Conservation (phyloP, 2,888 invertebrate species). For the Drosophila meridionalis region DNA sequence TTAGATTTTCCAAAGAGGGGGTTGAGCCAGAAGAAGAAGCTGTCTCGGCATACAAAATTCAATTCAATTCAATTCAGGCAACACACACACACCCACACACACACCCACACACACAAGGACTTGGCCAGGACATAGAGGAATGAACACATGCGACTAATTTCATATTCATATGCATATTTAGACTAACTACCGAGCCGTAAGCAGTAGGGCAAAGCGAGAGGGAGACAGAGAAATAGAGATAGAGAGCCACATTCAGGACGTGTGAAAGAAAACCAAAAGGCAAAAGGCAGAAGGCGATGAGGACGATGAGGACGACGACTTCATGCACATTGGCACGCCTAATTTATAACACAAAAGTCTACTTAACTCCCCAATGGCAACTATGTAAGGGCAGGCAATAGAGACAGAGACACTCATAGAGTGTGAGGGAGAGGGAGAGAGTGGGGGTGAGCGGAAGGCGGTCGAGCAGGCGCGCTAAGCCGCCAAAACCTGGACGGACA, state of each 20-base stretch:
- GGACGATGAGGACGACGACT: slow-evolving; percentile 25
- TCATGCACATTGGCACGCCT: slow-evolving; percentile 73
- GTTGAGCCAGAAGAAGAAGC: not conserved
- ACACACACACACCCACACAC: slow-evolving; percentile 9
- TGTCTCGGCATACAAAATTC: slow-evolving; percentile 50
- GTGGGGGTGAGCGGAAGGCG: not conserved
- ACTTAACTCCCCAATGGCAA: slow-evolving; percentile 70
- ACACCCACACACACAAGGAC: slow-evolving; percentile 6
- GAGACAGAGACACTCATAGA: not conserved
- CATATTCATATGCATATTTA: slow-evolving; percentile 77
- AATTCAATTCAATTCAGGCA: slow-evolving; percentile 58
- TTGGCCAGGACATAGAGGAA: slow-evolving; percentile 28
- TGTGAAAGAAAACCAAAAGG: slow-evolving; percentile 30
- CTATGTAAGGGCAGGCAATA: slow-evolving; percentile 21
- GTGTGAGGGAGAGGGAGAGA: not conserved
- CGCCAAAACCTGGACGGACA: slow-evolving; percentile 39
- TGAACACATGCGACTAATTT: slow-evolving; percentile 75
- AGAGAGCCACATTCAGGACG: slow-evolving; percentile 11
- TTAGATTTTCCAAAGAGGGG: slow-evolving; percentile 4
- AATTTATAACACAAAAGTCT: slow-evolving; percentile 78
- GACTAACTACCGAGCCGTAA: slow-evolving; percentile 65
- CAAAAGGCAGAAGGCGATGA: slow-evolving; percentile 13
- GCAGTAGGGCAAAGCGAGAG: slow-evolving; percentile 28
- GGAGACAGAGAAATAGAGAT: not conserved
- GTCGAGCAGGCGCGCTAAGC: slow-evolving; percentile 43